Evolutionary conservation across 2,113 vertebrate genomes (phyloP), one percentile per base, ranked within the genome.

Genomic region (Odocoileus virginianus): DNA sequence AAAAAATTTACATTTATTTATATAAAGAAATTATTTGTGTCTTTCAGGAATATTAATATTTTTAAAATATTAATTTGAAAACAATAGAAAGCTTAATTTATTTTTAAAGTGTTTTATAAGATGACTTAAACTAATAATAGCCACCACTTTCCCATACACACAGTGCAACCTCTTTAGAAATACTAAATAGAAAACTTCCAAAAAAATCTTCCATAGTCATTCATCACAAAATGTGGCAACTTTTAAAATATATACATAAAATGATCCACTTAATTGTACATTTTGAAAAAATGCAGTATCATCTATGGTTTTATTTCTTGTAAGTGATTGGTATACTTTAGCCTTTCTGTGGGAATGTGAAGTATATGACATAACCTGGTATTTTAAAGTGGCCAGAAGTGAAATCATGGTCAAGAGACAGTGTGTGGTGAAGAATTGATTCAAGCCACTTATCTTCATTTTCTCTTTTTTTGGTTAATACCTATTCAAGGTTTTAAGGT

Each of bases 251-350:
- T 33, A n/a, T 14, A 8, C 28, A 15, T 43, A 50, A 91, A 88
- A 88, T 58, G 10, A 89, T 81, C 86, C 97, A 78, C 97, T 96
- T 95, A 97, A 96, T 97, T 14, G 5, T 8, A 45, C 58, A 11
- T 79, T 97, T 61, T 74, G 14, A 2, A 50, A 78, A 96, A 95
- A 92, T 94, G 96, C 97, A 25, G 1, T 67, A 96, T 97, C 89
- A 91, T 74, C 45, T 96, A 25, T 15, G 23, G 4, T 25, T 87
- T 94, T 96, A 95, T 91, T 98, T 94, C 57, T 97, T 97, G 61
- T 97, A 98, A 98, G 71, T 82, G 79, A 94, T 94, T 92, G 67
- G 7, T 94, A 61, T 36, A 25, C 96, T 97, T 97, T 91, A 95
- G 55, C 16, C 50, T 86, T 96, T 97, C 57, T 58, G 50, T 81